Evolutionary conservation across 2,113 vertebrate species (phyloP), one percentile per base, ranked within the genome.

Genomic region (Gallinago undulata): DNA sequence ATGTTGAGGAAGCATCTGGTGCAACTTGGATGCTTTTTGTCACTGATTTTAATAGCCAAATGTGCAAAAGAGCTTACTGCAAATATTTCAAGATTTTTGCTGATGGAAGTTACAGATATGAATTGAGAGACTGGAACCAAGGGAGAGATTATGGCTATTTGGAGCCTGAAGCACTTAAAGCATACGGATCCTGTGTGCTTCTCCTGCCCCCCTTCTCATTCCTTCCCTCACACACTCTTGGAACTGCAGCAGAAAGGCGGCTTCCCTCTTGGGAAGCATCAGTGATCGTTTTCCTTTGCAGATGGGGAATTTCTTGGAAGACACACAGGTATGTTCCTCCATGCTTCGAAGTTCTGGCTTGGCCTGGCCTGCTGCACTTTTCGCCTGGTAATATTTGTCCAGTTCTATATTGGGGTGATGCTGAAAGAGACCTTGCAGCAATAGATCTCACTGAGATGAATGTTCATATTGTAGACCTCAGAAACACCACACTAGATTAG

Each of bases 71-170:
- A 59, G 9, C 50, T 93, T 90, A 78, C 37, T 91, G 51, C 30
- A 87, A 92, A 50, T 78, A 91, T 83, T 66, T 94, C 19, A 93
- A 48, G 48, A 9, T 59, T 83, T 76, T 88, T 95, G 15, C 67
- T 94, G 59, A 90, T 95, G 87, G 67, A 93, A 94, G n/a, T 96
- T 95, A 51, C 82, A 94, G 82, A 64, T 93, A 77, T 24, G 30
- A 74, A 77, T 90, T 59, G 37, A 90, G 31, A 89, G 41, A 27
- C 78, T 69, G 47, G 67, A 90, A 70, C 57, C 59, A 74, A 87
- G 84, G 81, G 78, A 63, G 21, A 37, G n/a, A 47, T 90, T 62
- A 69, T 57, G 19, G 16, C 24, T 85, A 19, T 90, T 76, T 80
- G 78, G 63, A 87, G 45, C 59, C 84, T 41, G 30, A 95, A 89